Conservation (phyloP, 2,888 invertebrate species). For the Scaptomyza reducta region DNA sequence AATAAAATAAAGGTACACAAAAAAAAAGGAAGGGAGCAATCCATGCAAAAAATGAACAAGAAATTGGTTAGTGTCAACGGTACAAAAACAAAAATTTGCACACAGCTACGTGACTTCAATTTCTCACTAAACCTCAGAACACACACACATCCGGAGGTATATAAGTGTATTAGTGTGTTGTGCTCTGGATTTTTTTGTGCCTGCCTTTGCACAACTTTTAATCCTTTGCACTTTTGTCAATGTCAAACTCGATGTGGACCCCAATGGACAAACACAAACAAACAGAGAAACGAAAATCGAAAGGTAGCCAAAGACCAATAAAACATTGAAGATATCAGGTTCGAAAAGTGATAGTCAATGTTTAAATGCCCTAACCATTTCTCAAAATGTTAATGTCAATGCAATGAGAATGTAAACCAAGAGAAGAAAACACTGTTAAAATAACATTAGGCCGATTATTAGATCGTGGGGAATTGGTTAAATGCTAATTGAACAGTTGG, state of each 20-base stretch:
- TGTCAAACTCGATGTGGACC: constrained; percentile 53
- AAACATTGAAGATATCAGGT: constrained; percentile 19
- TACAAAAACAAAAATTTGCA: constrained; percentile 63
- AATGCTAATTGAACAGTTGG: no score
- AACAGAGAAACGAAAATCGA: constrained; percentile 37
- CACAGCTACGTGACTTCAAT: constrained; percentile 75
- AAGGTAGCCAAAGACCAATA: constrained; percentile 1
- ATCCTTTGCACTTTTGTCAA: constrained; percentile 78
- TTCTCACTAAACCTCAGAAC: constrained; percentile 58
- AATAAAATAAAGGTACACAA: constrained; percentile 23
- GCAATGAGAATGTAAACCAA: no score
- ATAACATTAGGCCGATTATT: no score
- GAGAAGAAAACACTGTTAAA: no score
- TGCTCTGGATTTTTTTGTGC: constrained; percentile 22
- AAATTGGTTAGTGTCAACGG: constrained; percentile 53
- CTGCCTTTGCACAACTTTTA: constrained; percentile 65
- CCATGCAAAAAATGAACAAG: constrained; percentile 3
- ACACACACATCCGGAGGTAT: constrained; percentile 1
- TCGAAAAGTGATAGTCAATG: constrained; percentile 26
- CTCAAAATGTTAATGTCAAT: no score
- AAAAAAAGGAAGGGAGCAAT: background rate
- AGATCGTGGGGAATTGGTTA: no score
- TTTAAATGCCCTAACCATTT: constrained; percentile 42
- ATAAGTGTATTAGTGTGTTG: constrained; percentile 28
- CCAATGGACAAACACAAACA: constrained; percentile 44